Conservation (phyloP, 1,140 invertebrate species). For the Prorops nasuta region DNA sequence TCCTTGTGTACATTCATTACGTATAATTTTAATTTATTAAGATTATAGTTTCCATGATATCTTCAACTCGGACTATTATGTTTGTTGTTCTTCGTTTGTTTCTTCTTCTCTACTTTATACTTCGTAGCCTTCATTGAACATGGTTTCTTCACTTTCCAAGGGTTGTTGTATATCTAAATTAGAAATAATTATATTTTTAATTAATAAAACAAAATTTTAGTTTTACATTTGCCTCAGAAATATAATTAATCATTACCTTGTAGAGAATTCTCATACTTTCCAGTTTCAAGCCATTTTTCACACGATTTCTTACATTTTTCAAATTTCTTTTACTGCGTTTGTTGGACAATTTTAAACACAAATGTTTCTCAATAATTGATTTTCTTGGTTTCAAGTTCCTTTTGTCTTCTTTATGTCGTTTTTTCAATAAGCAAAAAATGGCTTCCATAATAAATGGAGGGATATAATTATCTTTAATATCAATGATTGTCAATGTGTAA, state of each 20-base stretch:
- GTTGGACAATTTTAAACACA: neutral
- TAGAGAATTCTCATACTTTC: too few relatives aligned
- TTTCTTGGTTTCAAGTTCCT: slow-evolving; percentile 9
- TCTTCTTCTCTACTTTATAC: neutral
- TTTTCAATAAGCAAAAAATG: slow-evolving; percentile 15
- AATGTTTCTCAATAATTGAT: neutral
- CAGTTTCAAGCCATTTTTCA: slow-evolving; percentile 9
- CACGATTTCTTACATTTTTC: neutral
- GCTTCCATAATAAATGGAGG: slow-evolving; percentile 13
- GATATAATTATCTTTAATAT: slow-evolving; percentile 23
- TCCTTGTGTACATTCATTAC: slow-evolving; percentile 7
- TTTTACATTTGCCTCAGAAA: too few relatives aligned
- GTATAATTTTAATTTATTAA: slow-evolving; percentile 1
- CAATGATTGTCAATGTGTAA: slow-evolving; percentile 11
- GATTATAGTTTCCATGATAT: neutral
- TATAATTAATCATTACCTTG: too few relatives aligned
- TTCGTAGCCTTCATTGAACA: neutral
- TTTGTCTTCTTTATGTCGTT: slow-evolving; percentile 7
- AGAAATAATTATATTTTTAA: too few relatives aligned
- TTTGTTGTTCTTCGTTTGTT: neutral
- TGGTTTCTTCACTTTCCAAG: neutral
- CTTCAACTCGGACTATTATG: neutral
- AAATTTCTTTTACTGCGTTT: neutral
- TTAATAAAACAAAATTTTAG: too few relatives aligned
- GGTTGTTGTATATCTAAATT: neutral